Conservation (phyloP, 2,888 invertebrate species). For the Macropis europaea region DNA sequence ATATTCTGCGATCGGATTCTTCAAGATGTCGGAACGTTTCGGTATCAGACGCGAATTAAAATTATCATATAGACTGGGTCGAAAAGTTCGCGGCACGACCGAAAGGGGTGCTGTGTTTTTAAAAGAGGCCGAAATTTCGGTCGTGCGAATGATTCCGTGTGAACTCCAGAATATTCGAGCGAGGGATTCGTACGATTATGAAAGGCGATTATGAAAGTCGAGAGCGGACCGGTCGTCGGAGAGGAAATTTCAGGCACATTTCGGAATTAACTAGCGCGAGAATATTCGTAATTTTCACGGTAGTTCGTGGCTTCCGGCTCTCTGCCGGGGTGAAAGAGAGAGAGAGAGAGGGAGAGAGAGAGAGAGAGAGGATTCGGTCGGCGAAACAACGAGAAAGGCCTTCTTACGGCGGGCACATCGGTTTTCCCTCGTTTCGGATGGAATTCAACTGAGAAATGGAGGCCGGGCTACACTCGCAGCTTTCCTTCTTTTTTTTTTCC, state of each 20-base stretch:
- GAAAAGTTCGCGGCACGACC: too few species aligned
- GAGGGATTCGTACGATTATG: neutral
- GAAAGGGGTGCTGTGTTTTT: too few species aligned
- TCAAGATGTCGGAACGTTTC: too few species aligned
- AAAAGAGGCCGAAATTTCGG: too few species aligned
- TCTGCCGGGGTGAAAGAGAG: too few species aligned
- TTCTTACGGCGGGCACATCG: constrained; percentile 8
- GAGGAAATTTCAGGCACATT: neutral
- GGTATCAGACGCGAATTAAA: too few species aligned
- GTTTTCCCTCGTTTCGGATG: constrained; percentile 26
- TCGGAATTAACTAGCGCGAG: neutral
- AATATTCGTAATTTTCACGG: neutral
- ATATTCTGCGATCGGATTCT: too few species aligned
- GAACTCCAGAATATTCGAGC: too few species aligned
- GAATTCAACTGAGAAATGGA: constrained; percentile 53
- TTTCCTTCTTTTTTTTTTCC: constrained; percentile 28
- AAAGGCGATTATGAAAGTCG: neutral
- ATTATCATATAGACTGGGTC: too few species aligned
- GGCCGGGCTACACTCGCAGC: neutral
- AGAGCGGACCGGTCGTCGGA: neutral
- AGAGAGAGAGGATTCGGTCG: neutral
- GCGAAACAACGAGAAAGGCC: neutral
- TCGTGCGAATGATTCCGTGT: too few species aligned
- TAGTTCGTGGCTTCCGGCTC: neutral
- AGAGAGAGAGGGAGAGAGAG: too few species aligned